Percentiles rank a stretch among this genome's conserved stretches.
Evolutionary conservation across 2,797 vertebrate genomes (phyloP).

Genomic region (Chrysocyon brachyurus): DNA sequence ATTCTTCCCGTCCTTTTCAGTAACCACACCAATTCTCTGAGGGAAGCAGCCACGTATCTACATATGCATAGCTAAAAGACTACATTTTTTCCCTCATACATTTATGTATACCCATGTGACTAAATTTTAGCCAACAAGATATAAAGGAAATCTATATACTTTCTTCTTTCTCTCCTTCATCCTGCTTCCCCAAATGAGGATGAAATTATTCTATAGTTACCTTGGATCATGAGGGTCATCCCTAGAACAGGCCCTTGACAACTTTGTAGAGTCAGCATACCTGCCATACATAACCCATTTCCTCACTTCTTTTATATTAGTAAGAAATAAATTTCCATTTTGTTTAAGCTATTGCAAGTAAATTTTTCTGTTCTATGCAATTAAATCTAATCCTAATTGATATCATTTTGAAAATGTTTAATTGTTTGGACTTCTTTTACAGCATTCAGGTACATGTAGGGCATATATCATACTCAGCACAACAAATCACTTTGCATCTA

Average conservation of each 20-base stretch:
- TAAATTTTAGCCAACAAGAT: conserved; percentile 38
- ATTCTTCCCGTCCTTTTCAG: neutral
- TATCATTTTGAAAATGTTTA: neutral
- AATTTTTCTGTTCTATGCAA: conserved; percentile 10
- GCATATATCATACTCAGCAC: neutral
- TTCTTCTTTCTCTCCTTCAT: neutral
- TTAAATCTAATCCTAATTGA: neutral
- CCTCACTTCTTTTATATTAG: neutral
- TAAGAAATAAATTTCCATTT: conserved; percentile 38
- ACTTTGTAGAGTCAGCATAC: neutral
- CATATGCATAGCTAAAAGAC: neutral
- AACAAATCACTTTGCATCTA: neutral
- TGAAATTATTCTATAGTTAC: neutral
- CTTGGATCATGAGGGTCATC: neutral
- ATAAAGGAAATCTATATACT: conserved; percentile 1
- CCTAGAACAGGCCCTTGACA: neutral
- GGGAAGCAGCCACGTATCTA: neutral
- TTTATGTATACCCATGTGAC: neutral
- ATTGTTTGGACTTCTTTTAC: neutral
- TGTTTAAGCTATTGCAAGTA: neutral
- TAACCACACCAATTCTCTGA: neutral
- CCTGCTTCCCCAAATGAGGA: neutral
- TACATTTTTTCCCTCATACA: neutral
- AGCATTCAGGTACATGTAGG: neutral
- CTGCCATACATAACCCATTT: neutral